phyloP scores from a whole-genome alignment of 1,140 invertebrate genomes.

The Dolichoris vasculosae region DNA sequence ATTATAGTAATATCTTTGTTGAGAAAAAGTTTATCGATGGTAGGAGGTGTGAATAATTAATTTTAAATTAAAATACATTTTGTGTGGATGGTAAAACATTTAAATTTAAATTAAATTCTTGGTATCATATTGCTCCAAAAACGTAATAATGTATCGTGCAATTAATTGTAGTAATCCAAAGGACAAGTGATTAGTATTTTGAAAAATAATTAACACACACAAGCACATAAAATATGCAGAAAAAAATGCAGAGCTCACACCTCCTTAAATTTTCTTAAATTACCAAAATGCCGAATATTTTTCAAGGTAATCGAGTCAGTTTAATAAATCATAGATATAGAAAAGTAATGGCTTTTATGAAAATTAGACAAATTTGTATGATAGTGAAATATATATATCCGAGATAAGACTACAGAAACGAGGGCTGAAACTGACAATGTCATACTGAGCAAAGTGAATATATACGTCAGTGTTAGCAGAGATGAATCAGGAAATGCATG shows the following conservation, averaged over 20 bases:
- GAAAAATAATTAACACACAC: neutral
- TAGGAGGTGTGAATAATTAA: neutral
- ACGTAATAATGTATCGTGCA: neutral
- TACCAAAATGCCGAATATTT: neutral
- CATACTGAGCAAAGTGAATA: constrained; percentile 76
- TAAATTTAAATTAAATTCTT: neutral
- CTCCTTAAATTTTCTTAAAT: neutral
- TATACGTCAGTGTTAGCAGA: constrained; percentile 75
- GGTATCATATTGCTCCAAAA: neutral
- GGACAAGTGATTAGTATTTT: neutral
- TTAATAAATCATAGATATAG: neutral
- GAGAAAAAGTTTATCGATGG: neutral
- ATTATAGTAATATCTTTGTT: neutral
- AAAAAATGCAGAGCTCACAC: neutral
- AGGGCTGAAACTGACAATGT: constrained; percentile 74
- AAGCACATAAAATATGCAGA: neutral
- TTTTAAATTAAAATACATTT: too few relatives aligned
- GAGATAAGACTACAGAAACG: constrained; percentile 50
- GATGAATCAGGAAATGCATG: constrained; percentile 54
- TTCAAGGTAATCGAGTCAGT: neutral
- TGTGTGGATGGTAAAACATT: too few relatives aligned
- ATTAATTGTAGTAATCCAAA: neutral
- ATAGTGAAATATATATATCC: neutral
- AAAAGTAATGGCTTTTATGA: neutral
- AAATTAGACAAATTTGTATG: too few relatives aligned